A percentile compares a stretch with the other conserved stretches of the same genome.
phyloP scores from a whole-genome alignment of 2,113 vertebrate species.

The Anhinga anhinga region DNA sequence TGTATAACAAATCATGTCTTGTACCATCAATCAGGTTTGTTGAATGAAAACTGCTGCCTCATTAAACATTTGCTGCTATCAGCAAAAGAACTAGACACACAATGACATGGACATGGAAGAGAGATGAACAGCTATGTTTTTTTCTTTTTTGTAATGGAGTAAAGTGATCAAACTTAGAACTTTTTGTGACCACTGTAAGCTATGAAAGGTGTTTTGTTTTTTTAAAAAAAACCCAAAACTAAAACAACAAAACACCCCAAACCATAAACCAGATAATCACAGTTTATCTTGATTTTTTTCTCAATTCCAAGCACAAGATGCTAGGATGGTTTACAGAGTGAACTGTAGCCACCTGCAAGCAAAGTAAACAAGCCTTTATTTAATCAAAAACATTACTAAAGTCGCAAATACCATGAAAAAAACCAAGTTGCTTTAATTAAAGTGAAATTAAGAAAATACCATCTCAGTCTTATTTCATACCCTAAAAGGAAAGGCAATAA shows the following conservation, averaged over 20 bases:
- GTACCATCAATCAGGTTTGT: background rate
- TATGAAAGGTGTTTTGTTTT: background rate
- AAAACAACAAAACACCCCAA: too few species aligned
- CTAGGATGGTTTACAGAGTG: background rate
- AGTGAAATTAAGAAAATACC: background rate
- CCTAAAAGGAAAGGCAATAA: background rate
- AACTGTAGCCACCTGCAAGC: background rate
- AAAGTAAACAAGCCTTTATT: background rate
- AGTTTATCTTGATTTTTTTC: background rate
- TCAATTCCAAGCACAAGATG: background rate
- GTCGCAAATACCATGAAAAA: background rate
- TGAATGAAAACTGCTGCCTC: background rate
- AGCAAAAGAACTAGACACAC: background rate
- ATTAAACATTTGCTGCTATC: background rate
- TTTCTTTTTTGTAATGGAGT: background rate
- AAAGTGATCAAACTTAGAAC: background rate
- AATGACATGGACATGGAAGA: background rate
- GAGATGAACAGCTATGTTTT: background rate
- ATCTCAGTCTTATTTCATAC: background rate
- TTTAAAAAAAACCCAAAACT: too few species aligned
- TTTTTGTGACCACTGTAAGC: background rate
- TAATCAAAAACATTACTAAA: background rate
- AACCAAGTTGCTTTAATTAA: background rate
- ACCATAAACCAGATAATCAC: background rate
- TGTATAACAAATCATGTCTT: background rate